Evolutionary conservation across 2,888 invertebrate species (phyloP).

Genomic region (Conus canariensis): DNA sequence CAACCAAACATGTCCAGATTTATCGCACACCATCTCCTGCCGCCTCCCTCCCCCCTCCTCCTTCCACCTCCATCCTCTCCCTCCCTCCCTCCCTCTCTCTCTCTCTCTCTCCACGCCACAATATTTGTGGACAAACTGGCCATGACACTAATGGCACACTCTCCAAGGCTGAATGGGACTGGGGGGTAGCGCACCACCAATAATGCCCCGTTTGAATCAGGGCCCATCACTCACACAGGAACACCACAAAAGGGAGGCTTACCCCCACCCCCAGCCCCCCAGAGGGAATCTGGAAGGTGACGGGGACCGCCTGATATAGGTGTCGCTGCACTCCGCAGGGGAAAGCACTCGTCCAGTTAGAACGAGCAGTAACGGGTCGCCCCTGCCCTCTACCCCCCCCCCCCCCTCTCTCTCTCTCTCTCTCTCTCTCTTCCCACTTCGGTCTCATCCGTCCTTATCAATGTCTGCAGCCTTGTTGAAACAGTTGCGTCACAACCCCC

Average conservation of each 20-base stretch:
- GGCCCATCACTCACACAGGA: slow-evolving; percentile 7
- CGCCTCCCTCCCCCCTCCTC: neutral
- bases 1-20: no score
- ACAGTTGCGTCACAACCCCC: no score
- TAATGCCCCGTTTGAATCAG: neutral
- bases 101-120: neutral
- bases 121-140: neutral
- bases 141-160: neutral
- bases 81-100: neutral
- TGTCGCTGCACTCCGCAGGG: slow-evolving; percentile 23
- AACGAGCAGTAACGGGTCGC: neutral
- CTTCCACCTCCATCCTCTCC: neutral
- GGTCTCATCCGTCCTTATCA: no score
- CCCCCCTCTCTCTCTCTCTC: no score
- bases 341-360: slow-evolving; percentile 29
- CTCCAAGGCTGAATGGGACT: neutral
- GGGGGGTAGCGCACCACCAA: neutral
- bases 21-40: no score
- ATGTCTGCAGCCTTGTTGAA: no score
- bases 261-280: neutral
- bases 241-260: neutral
- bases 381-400: no score
- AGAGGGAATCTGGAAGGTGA: neutral
- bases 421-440: no score
- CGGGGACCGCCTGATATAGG: neutral